Evolutionary conservation across 2,888 invertebrate genomes (phyloP), one percentile per base, ranked within the genome.

Genomic region (Caenorhabditis sp.): DNA sequence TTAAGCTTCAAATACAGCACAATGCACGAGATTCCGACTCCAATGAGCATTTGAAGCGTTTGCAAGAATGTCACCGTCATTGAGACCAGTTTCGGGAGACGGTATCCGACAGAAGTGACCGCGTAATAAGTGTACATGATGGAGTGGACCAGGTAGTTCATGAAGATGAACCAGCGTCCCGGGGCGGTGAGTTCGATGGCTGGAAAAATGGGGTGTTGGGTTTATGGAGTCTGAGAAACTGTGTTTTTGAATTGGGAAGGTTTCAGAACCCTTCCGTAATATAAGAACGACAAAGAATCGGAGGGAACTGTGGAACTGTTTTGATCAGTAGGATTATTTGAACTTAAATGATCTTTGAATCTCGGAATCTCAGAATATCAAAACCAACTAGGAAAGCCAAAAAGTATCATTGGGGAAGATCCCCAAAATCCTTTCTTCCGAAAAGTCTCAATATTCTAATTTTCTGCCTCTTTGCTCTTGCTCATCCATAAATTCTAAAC

Each of bases 141-240:
- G 12, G 94, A 92, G 89, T 94, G 94, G 1, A 94, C 94, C 1
- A 91, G 89, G 86, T 93, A 94, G 89, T 94, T 94, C 93, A 94
- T 93, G 26, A 93, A 92, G 69, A 92, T 91, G 85, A 92, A 92
- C 91, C 91, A 92, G 16, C 92, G 88, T 2, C 90, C 90, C 12
- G 91, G 89, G 3, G 92, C 92, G 5, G 91, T 91, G 56, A 91
- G 81, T 70, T 90, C 90, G 61, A 85, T 79, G n/a, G 90, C 91
- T 89, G 87, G 80, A 89, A 87, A 61, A 58, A 49, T 28, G 5
- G 31, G 44, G 14, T 12, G 14, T 44, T 14, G 10, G 3, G 16
- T 44, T 44, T 10, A 3, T 3, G 2, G 3, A 49, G 3, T 22
- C 3, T 19, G 19, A 49, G 22, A 49, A n/a, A 19, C 19, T 51